phyloP scores from a whole-genome alignment of 1,140 invertebrate species.

The Zaprionus lachaisei region DNA sequence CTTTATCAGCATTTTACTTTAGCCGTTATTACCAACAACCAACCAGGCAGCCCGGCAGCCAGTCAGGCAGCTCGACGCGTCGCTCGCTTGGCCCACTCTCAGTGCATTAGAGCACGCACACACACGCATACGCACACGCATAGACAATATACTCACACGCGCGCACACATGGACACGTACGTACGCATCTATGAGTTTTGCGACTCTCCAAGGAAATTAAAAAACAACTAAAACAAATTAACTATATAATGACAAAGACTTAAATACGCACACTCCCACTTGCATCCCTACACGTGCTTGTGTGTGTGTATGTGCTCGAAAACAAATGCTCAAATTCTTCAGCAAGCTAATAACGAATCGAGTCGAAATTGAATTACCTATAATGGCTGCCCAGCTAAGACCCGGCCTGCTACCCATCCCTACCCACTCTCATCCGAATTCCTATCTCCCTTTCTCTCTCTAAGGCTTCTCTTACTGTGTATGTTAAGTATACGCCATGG shows the following conservation, averaged over 20 bases:
- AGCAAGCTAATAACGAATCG: constrained; percentile 64
- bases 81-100: constrained; percentile 42
- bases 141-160: constrained; percentile 15
- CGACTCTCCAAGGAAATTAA: constrained; percentile 82
- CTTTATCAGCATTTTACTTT: constrained; percentile 83
- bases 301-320: constrained; percentile 8
- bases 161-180: neutral
- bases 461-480: constrained; percentile 3
- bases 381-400: constrained; percentile 50
- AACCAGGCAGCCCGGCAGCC: constrained; percentile 32
- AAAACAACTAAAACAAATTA: constrained; percentile 83
- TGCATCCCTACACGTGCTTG: neutral
- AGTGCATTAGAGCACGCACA: constrained; percentile 64
- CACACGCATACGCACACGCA: constrained; percentile 14
- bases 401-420: neutral
- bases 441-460: neutral
- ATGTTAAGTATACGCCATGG: constrained; percentile 72
- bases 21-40: constrained; percentile 71
- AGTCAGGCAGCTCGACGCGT: neutral
- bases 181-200: constrained; percentile 69
- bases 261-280: constrained; percentile 28
- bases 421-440: constrained; percentile 9
- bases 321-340: constrained; percentile 15
- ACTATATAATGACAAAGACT: constrained; percentile 81
- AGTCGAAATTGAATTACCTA: constrained; percentile 75